These are phyloP conservation scores for Cephalotes varians DNA, from an alignment of 2,888 invertebrate species.

Conservation along the genomic window DNA sequence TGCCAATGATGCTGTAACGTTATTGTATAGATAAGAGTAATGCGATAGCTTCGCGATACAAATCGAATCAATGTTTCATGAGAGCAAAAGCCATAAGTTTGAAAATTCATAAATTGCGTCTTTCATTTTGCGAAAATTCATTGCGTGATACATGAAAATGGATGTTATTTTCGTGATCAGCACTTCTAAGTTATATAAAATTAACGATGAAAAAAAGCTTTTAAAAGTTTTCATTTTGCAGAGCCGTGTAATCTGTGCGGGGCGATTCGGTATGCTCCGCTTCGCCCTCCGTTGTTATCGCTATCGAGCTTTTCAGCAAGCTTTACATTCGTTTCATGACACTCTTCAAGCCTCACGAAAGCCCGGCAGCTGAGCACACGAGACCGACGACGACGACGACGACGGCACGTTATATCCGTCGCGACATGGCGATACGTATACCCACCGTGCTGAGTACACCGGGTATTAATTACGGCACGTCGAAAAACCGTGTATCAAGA, in stretches of 20 bases:
- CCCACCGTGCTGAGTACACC: constrained; percentile 48
- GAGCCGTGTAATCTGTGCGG: constrained; percentile 68
- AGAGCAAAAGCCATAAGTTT: neutral
- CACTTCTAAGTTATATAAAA: constrained; percentile 23
- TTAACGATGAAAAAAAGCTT: constrained; percentile 45
- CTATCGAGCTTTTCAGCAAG: constrained; percentile 82
- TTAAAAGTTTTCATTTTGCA: constrained; percentile 43
- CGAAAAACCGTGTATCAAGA: constrained; percentile 71
- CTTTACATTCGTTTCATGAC: constrained; percentile 82
- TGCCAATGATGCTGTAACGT: neutral
- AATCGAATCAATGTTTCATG: constrained; percentile 13
- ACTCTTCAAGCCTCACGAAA: constrained; percentile 80
- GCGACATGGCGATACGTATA: constrained; percentile 61
- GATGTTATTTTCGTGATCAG: constrained; percentile 30
- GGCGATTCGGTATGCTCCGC: constrained; percentile 65
- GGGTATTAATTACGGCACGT: constrained; percentile 68
- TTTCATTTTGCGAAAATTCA: constrained; percentile 10
- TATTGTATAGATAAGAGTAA: neutral
- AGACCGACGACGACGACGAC: constrained; percentile 50
- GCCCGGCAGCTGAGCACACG: constrained; percentile 53
- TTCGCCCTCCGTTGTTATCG: constrained; percentile 76
- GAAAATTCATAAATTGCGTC: neutral
- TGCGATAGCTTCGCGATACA: neutral
- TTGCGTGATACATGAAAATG: constrained; percentile 31
- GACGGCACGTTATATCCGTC: constrained; percentile 55